Evolutionary conservation across 2,888 invertebrate species (phyloP).

Genomic region (Rotaria sp.): DNA sequence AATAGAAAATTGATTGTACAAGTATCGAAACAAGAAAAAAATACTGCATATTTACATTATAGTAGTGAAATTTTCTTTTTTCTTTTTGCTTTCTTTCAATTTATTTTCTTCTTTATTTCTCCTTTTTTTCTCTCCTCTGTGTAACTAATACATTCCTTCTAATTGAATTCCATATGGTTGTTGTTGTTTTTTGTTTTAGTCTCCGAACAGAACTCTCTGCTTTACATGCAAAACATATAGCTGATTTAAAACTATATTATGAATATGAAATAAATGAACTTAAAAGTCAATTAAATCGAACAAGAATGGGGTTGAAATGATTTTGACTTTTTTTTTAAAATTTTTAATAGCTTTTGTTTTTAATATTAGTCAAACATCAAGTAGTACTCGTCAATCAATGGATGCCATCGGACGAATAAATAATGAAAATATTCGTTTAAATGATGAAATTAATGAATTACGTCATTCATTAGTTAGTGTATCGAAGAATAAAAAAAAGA

Average conservation of each 20-base stretch:
- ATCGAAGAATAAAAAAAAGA: neutral
- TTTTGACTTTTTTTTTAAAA: neutral
- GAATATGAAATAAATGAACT: constrained; percentile 48
- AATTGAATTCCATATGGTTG: neutral
- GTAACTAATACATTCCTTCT: too few species aligned
- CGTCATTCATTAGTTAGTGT: neutral
- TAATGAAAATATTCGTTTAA: constrained; percentile 19
- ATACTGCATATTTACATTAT: too few species aligned
- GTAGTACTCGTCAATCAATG: neutral
- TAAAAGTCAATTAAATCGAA: neutral
- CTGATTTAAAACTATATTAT: constrained; percentile 48
- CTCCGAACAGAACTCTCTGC: constrained; percentile 45
- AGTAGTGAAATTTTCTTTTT: too few species aligned
- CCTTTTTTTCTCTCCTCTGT: too few species aligned
- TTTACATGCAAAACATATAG: constrained; percentile 48
- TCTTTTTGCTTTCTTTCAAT: too few species aligned
- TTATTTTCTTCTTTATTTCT: too few species aligned
- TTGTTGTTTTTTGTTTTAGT: constrained; percentile 42
- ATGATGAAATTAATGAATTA: neutral
- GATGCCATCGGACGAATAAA: neutral
- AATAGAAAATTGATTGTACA: too few species aligned
- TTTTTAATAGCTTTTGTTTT: neutral
- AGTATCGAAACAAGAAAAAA: too few species aligned
- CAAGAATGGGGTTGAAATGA: neutral
- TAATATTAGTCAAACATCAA: neutral